Evolutionary conservation across 2,797 vertebrate genomes (phyloP).

Genomic region (Bryconaethiops microstoma): DNA sequence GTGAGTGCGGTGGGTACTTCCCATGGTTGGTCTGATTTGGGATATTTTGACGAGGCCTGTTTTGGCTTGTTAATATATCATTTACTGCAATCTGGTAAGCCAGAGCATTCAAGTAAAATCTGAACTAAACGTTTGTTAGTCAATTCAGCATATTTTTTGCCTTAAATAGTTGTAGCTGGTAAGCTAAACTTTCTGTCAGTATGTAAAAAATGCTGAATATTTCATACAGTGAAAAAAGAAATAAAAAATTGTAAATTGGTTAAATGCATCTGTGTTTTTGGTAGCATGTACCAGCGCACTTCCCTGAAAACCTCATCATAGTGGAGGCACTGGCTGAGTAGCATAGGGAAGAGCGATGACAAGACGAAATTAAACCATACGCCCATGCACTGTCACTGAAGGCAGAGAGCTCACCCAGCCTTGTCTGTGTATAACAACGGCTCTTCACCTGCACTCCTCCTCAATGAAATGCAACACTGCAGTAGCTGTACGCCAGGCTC

Average conservation of each 20-base stretch:
- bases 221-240: not conserved
- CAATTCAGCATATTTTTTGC: not conserved
- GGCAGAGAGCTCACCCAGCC: conserved; percentile 31
- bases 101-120: not conserved
- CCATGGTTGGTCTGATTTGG: not conserved
- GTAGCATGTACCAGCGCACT: conserved; percentile 6
- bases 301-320: conserved; percentile 11
- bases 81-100: not conserved
- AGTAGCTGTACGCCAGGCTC: conserved; percentile 29
- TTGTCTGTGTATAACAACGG: conserved; percentile 36
- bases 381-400: conserved; percentile 15
- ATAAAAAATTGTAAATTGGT: not conserved
- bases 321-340: conserved; percentile 7
- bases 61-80: not conserved
- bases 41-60: not conserved
- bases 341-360: conserved; percentile 3
- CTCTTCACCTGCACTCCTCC: conserved; percentile 31
- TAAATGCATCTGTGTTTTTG: conserved; percentile 11
- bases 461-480: conserved; percentile 40
- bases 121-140: too few relatives aligned
- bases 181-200: not conserved
- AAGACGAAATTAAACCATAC: conserved; percentile 33
- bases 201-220: conserved; percentile 3
- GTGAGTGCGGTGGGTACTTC: not conserved
- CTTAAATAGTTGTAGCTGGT: not conserved